Evolutionary conservation across 2,888 invertebrate genomes (phyloP).

Genomic region (Branchipolynoe longqiensis): DNA sequence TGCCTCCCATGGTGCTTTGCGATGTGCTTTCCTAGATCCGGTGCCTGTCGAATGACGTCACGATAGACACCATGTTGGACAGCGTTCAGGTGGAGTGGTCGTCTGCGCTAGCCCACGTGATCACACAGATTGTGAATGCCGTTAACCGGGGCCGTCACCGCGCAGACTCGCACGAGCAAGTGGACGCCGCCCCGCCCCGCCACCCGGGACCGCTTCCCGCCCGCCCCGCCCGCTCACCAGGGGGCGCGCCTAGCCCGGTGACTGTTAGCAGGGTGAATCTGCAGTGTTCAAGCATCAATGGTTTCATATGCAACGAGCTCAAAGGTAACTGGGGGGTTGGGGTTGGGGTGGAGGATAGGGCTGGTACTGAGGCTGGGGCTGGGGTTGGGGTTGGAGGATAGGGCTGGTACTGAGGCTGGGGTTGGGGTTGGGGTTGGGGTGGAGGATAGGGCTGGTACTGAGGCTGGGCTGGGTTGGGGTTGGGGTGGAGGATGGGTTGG

Average conservation of each 20-base stretch:
- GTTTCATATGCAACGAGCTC: slow-evolving; percentile 20
- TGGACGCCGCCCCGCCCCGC: not conserved
- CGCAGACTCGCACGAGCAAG: not conserved
- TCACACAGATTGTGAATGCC: slow-evolving; percentile 71
- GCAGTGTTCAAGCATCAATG: slow-evolving; percentile 49
- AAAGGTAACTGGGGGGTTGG: slow-evolving; percentile 49
- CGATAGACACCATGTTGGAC: slow-evolving; percentile 74
- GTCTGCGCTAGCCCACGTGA: slow-evolving; percentile 70
- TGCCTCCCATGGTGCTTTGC: too few relatives aligned
- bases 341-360: not conserved
- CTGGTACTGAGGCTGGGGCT: not conserved
- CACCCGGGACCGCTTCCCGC: too few relatives aligned
- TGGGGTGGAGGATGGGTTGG: too few relatives aligned
- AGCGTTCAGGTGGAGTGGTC: slow-evolving; percentile 79
- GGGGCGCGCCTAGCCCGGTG: not conserved
- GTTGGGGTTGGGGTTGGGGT: too few relatives aligned
- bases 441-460: too few relatives aligned
- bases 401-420: too few relatives aligned
- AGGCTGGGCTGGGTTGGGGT: too few relatives aligned
- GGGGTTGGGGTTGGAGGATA: too few relatives aligned
- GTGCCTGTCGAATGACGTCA: slow-evolving; percentile 72
- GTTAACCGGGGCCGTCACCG: slow-evolving; percentile 60
- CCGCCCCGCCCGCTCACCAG: not conserved
- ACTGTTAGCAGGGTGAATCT: slow-evolving; percentile 30
- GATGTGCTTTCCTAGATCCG: slow-evolving; percentile 69